A percentile compares a stretch with the other conserved stretches of the same genome.
Evolutionary conservation across 2,113 vertebrate genomes (phyloP).

Genomic region (Clinocottus analis): DNA sequence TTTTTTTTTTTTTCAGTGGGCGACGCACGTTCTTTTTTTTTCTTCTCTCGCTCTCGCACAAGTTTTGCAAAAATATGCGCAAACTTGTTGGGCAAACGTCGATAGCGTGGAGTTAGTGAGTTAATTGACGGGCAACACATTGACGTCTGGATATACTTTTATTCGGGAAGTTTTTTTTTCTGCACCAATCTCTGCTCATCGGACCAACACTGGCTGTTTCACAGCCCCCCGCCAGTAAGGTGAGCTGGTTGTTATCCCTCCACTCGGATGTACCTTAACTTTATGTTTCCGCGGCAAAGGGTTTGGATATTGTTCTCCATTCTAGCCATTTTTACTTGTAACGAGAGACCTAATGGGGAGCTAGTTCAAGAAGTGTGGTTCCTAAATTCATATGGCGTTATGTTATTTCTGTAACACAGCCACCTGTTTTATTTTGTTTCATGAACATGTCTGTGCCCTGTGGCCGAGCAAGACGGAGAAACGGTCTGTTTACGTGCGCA

Average conservation of each 20-base stretch:
- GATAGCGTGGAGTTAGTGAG: constrained; percentile 7
- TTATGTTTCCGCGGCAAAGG: constrained; percentile 19
- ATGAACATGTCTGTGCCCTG: background rate
- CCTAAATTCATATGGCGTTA: background rate
- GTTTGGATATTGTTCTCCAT: background rate
- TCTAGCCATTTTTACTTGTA: background rate
- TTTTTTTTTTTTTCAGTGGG: constrained; percentile 9
- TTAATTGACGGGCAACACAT: background rate
- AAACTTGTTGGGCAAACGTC: constrained; percentile 38
- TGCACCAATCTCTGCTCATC: constrained; percentile 35
- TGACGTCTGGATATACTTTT: constrained; percentile 36
- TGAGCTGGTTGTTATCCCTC: constrained; percentile 47
- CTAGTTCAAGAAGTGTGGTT: background rate
- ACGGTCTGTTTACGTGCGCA: background rate
- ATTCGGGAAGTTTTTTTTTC: constrained; percentile 51
- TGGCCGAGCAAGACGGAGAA: background rate
- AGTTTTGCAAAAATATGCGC: constrained; percentile 60
- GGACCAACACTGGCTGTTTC: constrained; percentile 48
- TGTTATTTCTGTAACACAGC: background rate
- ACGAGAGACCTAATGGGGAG: background rate
- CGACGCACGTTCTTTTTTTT: constrained; percentile 26
- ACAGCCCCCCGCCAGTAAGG: constrained; percentile 63
- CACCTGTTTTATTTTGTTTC: constrained; percentile 5
- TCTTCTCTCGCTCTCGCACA: background rate
- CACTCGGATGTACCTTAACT: constrained; percentile 19